Evolutionary conservation across 2,888 invertebrate genomes (phyloP), one percentile per base, ranked within the genome.

Genomic region (Merodon equestris): DNA sequence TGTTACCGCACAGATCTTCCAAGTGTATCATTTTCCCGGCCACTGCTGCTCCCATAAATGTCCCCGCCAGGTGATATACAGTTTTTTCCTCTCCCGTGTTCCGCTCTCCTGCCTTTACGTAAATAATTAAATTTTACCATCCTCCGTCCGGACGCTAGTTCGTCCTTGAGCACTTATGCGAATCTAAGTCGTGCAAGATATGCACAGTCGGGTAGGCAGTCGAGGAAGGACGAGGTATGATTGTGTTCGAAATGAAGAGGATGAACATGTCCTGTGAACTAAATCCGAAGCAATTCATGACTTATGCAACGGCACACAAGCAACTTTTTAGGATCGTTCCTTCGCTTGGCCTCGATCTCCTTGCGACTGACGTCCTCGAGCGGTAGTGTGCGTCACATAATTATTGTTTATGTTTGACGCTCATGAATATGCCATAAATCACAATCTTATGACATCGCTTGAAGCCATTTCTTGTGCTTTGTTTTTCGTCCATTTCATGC

Each of bases 341-440:
- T 18, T 10, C 1, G n/a, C 34, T 15, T 10, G n/a, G 17, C 42
- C 36, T n/a, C 19, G 5, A 12, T 38, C 42, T 27, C 18, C n/a
- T 40, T 19, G 18, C 27, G 3, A 7, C 27, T 7, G 27, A 27
- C 27, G 7, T 27, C 27, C n/a, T 27, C 3, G 27, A 27, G 27
- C 27, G 27, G 3, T 7, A 15, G 38, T 54, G 63, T 68, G 63
- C 72, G 72, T 77, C 77, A 77, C 72, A 77, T 72, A 72, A 77
- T 77, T 77, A 77, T 77, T 77, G 72, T 77, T 77, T 77, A 77
- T 77, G 77, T 77, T 72, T 67, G 61, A 63, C 72, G 27, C 72
- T 77, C 77, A 77, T 77, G 72, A 77, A 77, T 72, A 77, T 68
- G 48, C 72, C 51, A 77, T 77, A 77, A 77, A 77, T 77, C 72